Conservation (phyloP, 2,113 vertebrate species). For the Atrichornis clamosus region DNA sequence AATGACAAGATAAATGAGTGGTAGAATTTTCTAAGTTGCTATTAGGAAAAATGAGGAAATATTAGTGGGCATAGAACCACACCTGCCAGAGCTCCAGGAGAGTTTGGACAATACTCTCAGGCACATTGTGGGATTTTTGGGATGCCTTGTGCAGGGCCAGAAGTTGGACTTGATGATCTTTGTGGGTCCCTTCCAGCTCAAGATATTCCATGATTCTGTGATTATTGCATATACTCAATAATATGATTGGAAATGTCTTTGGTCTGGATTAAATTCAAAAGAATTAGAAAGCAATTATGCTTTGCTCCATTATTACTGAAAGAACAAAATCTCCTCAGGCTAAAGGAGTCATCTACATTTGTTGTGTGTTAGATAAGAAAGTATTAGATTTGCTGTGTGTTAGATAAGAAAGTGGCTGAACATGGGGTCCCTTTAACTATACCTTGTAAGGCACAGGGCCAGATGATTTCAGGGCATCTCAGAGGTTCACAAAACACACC, state of each 20-base stretch:
- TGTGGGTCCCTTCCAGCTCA: background rate
- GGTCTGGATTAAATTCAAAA: slow-evolving; percentile 30
- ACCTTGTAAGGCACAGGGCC: slow-evolving; percentile 2
- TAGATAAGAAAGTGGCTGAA: slow-evolving; percentile 42
- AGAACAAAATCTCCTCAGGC: slow-evolving; percentile 22
- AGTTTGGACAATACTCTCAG: background rate
- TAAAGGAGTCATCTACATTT: slow-evolving; percentile 23
- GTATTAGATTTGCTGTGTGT: background rate
- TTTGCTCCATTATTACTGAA: background rate
- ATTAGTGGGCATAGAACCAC: background rate
- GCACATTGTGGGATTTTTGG: background rate
- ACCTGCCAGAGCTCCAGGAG: background rate
- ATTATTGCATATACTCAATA: background rate
- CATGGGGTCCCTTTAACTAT: background rate
- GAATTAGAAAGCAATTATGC: slow-evolving; percentile 16
- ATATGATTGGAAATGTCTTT: background rate
- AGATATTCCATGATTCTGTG: background rate
- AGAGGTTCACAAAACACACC: slow-evolving; percentile 50
- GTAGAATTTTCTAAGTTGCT: background rate
- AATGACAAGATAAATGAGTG: background rate
- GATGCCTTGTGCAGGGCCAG: background rate
- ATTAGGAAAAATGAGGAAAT: background rate
- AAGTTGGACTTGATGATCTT: background rate
- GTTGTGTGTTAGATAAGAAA: slow-evolving; percentile 25
- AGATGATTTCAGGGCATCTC: slow-evolving; percentile 55